Conservation (phyloP, 2,888 invertebrate species). For the Trachelus stipa region DNA sequence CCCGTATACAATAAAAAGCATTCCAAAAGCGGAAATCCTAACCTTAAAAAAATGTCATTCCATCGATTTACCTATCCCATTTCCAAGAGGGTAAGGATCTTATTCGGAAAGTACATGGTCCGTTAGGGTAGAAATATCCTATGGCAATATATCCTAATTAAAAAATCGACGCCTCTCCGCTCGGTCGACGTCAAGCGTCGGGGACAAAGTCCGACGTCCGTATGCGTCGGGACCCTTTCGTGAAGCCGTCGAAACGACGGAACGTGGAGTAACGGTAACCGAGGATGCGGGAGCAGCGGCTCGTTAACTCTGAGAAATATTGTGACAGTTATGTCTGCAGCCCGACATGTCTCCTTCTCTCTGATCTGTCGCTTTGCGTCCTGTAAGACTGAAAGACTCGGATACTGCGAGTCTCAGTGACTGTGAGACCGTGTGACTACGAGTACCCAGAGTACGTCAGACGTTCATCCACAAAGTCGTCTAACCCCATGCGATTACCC, state of each 20-base stretch:
- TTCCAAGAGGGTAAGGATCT: background rate
- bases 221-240: background rate
- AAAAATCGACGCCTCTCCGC: constrained; percentile 63
- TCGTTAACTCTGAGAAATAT: constrained; percentile 65
- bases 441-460: background rate
- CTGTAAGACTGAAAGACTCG: background rate
- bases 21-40: background rate
- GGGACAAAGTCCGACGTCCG: constrained; percentile 26
- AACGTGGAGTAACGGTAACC: constrained; percentile 17
- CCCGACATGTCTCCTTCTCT: constrained; percentile 52
- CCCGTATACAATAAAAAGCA: background rate
- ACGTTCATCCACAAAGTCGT: constrained; percentile 1
- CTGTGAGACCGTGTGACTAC: background rate
- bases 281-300: constrained; percentile 46
- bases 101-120: background rate
- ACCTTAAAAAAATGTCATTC: background rate
- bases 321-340: constrained; percentile 63
- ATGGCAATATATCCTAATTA: constrained; percentile 54
- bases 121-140: background rate
- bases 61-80: background rate
- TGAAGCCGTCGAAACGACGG: constrained; percentile 7
- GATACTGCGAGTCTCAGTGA: background rate
- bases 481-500: background rate
- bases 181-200: constrained; percentile 48
- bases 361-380: constrained; percentile 52